phyloP scores from a whole-genome alignment of 64 coral and sea anemone species.

The Stichodactyla helianthus region DNA sequence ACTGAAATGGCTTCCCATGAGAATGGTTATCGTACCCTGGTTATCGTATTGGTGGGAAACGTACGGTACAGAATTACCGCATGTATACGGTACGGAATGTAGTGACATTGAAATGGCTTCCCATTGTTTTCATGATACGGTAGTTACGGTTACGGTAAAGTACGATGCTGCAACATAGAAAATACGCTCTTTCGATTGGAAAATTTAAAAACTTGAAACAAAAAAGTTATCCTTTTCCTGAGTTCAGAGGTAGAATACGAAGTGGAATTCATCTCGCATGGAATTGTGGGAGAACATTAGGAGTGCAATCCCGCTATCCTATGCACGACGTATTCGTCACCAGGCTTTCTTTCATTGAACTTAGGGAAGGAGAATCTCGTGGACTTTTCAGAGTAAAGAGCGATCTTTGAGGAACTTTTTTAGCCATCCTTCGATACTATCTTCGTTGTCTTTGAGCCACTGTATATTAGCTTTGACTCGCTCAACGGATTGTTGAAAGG shows the following conservation, averaged over 20 bases:
- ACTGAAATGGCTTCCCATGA: no score
- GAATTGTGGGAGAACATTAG: not conserved
- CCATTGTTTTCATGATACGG: no score
- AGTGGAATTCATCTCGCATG: not conserved
- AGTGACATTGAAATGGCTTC: no score
- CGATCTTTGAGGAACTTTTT: constrained; percentile 30
- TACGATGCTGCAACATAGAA: not conserved
- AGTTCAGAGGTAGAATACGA: not conserved
- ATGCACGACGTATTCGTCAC: not conserved
- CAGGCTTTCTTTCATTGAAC: not conserved
- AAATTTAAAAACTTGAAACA: not conserved
- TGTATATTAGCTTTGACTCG: constrained; percentile 59
- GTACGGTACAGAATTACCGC: no score
- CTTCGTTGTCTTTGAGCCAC: constrained; percentile 70
- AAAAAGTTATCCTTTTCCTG: not conserved
- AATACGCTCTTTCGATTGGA: not conserved
- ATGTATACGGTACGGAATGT: no score
- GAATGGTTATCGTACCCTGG: no score
- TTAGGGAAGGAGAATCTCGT: not conserved
- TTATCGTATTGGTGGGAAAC: no score
- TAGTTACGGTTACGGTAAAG: no score
- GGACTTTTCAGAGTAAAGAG: not conserved
- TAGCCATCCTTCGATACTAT: constrained; percentile 55
- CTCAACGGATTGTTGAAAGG: constrained; percentile 49
- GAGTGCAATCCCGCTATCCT: not conserved